phyloP scores from a whole-genome alignment of 2,888 invertebrate species.

The Pyralis farinalis region DNA sequence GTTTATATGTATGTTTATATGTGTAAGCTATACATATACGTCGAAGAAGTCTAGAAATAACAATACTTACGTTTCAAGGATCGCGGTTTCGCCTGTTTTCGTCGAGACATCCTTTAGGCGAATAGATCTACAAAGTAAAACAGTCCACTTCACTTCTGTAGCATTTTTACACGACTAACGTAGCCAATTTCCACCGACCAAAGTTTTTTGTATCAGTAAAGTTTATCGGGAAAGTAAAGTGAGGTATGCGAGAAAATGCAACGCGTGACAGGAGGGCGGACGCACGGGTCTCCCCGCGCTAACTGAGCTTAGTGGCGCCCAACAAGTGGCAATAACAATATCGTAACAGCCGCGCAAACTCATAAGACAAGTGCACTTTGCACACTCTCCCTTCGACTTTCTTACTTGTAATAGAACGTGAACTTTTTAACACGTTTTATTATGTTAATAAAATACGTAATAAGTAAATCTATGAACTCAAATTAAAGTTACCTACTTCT shows the following conservation, averaged over 20 bases:
- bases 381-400: constrained; percentile 11
- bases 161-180: constrained; percentile 6
- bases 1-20: too few relatives aligned
- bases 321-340: constrained; percentile 77
- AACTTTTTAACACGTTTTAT: too few relatives aligned
- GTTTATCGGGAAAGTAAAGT: constrained; percentile 50
- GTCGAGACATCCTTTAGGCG: constrained; percentile 79
- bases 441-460: too few relatives aligned
- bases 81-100: constrained; percentile 87
- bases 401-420: too few relatives aligned
- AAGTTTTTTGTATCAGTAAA: constrained; percentile 32
- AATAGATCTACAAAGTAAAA: constrained; percentile 20
- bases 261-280: constrained; percentile 42
- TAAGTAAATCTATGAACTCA: too few relatives aligned
- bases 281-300: constrained; percentile 67
- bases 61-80: constrained; percentile 84
- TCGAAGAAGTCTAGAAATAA: too few relatives aligned
- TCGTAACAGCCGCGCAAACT: constrained; percentile 73
- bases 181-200: background rate
- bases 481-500: too few relatives aligned
- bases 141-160: constrained; percentile 21
- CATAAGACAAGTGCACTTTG: constrained; percentile 36
- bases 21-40: too few relatives aligned
- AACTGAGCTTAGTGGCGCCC: constrained; percentile 73
- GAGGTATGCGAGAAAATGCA: constrained; percentile 22